These are phyloP conservation scores for Trichomycterus rosablanca DNA, from an alignment of 2,113 vertebrate species.

Conservation along the genomic window DNA sequence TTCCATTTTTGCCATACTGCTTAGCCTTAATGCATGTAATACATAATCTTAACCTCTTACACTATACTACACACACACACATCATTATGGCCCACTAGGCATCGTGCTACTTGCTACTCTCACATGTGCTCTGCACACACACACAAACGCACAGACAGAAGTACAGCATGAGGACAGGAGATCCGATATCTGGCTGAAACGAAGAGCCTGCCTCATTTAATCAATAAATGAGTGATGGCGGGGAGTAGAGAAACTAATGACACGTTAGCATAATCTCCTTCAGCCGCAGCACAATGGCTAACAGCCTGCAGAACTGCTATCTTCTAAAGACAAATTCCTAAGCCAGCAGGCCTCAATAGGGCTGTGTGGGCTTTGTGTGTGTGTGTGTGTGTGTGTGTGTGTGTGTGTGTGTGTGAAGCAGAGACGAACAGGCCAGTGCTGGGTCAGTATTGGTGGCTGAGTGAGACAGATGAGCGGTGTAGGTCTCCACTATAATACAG, in stretches of 20 bases:
- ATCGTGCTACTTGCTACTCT: too few relatives aligned
- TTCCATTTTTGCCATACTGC: too few relatives aligned
- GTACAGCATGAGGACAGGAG: slow-evolving; percentile 1
- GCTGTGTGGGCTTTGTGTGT: slow-evolving; percentile 21
- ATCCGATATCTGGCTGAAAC: slow-evolving; percentile 19
- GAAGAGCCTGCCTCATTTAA: slow-evolving; percentile 26
- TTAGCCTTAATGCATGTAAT: too few relatives aligned
- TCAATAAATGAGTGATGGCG: slow-evolving; percentile 38
- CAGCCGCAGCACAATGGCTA: slow-evolving; percentile 15
- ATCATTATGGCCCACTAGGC: too few relatives aligned
- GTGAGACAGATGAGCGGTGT: neutral
- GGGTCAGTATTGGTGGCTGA: slow-evolving; percentile 9
- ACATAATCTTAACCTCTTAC: neutral
- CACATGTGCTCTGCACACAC: too few relatives aligned
- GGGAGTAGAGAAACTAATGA: slow-evolving; percentile 24
- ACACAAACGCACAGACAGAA: neutral
- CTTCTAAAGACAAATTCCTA: slow-evolving; percentile 17
- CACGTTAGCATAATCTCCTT: slow-evolving; percentile 33
- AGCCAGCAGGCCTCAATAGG: slow-evolving; percentile 21
- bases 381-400: slow-evolving; percentile 2
- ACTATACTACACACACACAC: too few relatives aligned
- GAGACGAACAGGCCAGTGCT: slow-evolving; percentile 3
- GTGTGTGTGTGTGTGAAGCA: slow-evolving; percentile 13
- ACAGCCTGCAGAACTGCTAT: slow-evolving; percentile 8
- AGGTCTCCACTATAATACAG: slow-evolving; percentile 4